Evolutionary conservation across 2,797 vertebrate genomes (phyloP), one percentile per base, ranked within the genome.

Genomic region (Peromyscus attwateri): DNA sequence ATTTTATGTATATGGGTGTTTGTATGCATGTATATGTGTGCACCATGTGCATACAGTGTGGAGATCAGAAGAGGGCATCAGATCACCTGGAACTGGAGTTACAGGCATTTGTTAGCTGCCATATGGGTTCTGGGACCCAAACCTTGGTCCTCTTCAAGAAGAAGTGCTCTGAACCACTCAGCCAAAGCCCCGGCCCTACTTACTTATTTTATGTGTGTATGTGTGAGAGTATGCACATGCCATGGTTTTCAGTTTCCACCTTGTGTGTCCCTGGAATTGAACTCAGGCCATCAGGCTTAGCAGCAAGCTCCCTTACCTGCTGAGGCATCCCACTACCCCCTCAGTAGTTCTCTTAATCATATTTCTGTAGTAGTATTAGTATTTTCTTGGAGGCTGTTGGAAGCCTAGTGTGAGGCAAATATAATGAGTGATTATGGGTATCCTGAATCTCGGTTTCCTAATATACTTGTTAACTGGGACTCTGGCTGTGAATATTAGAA

Each of bases 381-480:
- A 68, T 49, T 46, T 91, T 40, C 60, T 85, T 34, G 55, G n/a
- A 91, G 17, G 23, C 31, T 80, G 10, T 66, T 92, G 66, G 84
- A 60, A 85, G 21, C 57, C 71, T 49, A 79, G 76, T 4, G 13
- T 66, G 62, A 19, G 17, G 40, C 88, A 34, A 87, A 89, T 75
- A 46, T 91, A 82, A 77, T 82, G 75, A 82, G 11, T 73, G 82
- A 57, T 82, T 89, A n/a, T 40, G 37, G n/a, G 43, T 49, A 85
- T 85, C 83, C 43, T 77, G 75, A 89, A 81, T 88, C 62, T 66
- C 40, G 79, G 40, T 84, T 94, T 46, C 19, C 29, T 64, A 87
- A 57, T 49, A 40, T 49, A 60, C 62, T 73, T 96, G 70, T 46
- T 77, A 91, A 79, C 62, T 40, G 73, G 70, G 70, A 92, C 87